A percentile compares a stretch with the other conserved stretches of the same genome.
These are phyloP conservation scores for Micronycteris hirsuta DNA, from an alignment of 2,113 vertebrate genomes.

Conservation along the genomic window DNA sequence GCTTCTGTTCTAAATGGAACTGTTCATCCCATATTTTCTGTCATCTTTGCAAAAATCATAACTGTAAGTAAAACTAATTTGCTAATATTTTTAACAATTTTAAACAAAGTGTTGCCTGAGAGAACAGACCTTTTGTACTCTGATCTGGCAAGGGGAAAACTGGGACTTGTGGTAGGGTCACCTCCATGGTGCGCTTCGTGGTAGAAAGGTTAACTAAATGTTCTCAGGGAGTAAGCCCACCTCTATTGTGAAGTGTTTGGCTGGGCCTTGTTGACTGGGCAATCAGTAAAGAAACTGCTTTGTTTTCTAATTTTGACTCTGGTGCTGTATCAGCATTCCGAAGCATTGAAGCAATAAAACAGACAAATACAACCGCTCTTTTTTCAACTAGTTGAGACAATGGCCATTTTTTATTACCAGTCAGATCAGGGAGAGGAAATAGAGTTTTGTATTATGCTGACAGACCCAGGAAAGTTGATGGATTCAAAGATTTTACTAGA, in stretches of 20 bases:
- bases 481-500: not conserved
- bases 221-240: not conserved
- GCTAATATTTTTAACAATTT: not conserved
- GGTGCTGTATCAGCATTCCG: slow-evolving; percentile 48
- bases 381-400: slow-evolving; percentile 33
- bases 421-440: not conserved
- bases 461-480: not conserved
- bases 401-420: slow-evolving; percentile 41
- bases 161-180: not conserved
- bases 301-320: slow-evolving; percentile 47
- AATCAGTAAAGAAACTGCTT: slow-evolving; percentile 42
- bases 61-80: slow-evolving; percentile 68
- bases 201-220: not conserved
- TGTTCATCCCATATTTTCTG: slow-evolving; percentile 70
- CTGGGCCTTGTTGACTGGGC: not conserved
- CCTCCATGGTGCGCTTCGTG: not conserved
- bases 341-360: slow-evolving; percentile 39
- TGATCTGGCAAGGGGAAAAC: not conserved
- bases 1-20: slow-evolving; percentile 70
- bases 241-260: not conserved
- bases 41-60: slow-evolving; percentile 76
- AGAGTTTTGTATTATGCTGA: not conserved
- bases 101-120: not conserved
- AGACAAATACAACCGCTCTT: not conserved
- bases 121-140: not conserved